phyloP scores from a whole-genome alignment of 2,113 vertebrate species.

The Lamprotornis superbus region DNA sequence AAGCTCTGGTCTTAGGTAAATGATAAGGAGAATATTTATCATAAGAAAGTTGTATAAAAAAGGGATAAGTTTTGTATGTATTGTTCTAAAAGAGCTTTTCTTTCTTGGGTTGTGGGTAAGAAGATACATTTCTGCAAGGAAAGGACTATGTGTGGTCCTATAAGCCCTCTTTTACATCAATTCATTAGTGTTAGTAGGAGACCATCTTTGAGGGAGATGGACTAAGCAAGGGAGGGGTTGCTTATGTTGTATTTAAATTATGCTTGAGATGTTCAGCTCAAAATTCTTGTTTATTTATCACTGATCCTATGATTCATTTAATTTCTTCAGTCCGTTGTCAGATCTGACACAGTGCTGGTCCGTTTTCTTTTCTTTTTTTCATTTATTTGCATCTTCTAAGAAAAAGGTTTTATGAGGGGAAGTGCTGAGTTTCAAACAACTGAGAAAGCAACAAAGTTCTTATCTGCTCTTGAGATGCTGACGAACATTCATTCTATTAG shows the following conservation, averaged over 20 bases:
- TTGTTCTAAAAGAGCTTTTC: background rate
- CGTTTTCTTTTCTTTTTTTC: background rate
- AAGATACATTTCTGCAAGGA: background rate
- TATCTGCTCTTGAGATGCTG: background rate
- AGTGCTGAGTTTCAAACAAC: background rate
- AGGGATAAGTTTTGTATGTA: background rate
- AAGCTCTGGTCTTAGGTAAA: background rate
- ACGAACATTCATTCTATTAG: background rate
- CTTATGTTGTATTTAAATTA: background rate
- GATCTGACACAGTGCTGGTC: background rate
- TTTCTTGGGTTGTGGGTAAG: background rate
- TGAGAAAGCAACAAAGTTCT: background rate
- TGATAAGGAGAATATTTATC: background rate
- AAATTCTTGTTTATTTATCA: background rate
- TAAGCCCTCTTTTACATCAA: background rate
- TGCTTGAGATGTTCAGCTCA: background rate
- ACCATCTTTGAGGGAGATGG: background rate
- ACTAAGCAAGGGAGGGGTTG: background rate
- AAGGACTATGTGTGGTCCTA: background rate
- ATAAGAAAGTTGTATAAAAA: background rate
- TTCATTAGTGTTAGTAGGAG: background rate
- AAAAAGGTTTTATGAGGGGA: background rate
- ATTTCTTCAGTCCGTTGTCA: background rate
- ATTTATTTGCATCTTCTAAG: background rate
- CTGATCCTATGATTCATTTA: background rate